Percentiles rank a stretch among this genome's conserved stretches.
Evolutionary conservation across 2,888 invertebrate species (phyloP).

Genomic region (Netelia inedita): DNA sequence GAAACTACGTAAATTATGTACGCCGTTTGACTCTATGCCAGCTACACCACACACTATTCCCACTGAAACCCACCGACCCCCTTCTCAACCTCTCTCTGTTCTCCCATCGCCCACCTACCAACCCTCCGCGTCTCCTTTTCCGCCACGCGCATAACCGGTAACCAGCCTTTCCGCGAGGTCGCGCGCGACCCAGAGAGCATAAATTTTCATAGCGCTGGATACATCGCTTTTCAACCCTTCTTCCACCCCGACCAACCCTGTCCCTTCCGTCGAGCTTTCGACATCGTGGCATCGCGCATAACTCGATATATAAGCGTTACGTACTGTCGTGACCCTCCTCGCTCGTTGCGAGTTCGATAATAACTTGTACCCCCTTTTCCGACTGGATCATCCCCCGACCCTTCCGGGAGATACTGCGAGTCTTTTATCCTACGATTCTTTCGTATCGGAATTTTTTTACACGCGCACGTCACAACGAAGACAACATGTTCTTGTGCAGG

Average conservation of each 20-base stretch:
- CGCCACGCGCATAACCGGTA: slow-evolving; percentile 64
- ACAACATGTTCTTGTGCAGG: background rate
- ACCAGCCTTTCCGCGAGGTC: slow-evolving; percentile 66
- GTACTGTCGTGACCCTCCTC: slow-evolving; percentile 7
- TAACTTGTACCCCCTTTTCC: background rate
- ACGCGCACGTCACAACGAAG: too few relatives aligned
- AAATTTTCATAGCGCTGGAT: slow-evolving; percentile 78
- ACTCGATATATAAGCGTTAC: background rate
- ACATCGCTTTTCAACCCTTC: slow-evolving; percentile 59
- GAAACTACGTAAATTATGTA: slow-evolving; percentile 83
- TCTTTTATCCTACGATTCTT: slow-evolving; percentile 3
- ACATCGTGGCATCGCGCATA: background rate
- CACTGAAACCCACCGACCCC: slow-evolving; percentile 69
- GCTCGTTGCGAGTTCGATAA: background rate
- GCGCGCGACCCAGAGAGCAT: slow-evolving; percentile 74
- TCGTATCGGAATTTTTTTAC: background rate
- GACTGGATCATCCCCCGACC: background rate
- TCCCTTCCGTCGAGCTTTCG: slow-evolving; percentile 41
- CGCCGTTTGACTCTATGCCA: slow-evolving; percentile 83
- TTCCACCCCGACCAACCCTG: slow-evolving; percentile 7
- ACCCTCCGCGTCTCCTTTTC: slow-evolving; percentile 36
- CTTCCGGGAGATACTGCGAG: background rate
- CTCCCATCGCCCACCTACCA: background rate
- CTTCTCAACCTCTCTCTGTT: slow-evolving; percentile 38
- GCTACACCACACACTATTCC: slow-evolving; percentile 77